phyloP scores from a whole-genome alignment of 2,113 vertebrate genomes.

The Xerus inauris region DNA sequence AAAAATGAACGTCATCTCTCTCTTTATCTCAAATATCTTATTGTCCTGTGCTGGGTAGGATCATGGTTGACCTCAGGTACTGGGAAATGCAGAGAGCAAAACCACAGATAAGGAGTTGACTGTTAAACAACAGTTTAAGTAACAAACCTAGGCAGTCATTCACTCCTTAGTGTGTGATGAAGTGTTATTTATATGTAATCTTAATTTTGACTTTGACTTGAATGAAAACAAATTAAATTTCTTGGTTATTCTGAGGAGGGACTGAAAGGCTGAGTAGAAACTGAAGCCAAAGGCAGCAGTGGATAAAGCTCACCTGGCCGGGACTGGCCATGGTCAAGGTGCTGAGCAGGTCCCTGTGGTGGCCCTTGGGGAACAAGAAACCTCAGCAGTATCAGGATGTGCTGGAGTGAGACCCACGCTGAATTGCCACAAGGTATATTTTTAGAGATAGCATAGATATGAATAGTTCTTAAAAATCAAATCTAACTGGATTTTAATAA shows the following conservation, averaged over 20 bases:
- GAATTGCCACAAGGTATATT: fast-evolving
- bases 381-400: too few relatives aligned
- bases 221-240: background rate
- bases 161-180: background rate
- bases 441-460: background rate
- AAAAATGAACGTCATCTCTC: background rate
- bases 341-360: fast-evolving
- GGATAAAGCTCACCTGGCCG: fast-evolving
- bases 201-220: background rate
- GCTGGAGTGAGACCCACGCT: fast-evolving
- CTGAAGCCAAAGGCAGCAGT: background rate
- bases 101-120: too few relatives aligned
- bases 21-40: background rate
- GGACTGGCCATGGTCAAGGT: too few relatives aligned
- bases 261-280: background rate
- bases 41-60: background rate
- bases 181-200: background rate
- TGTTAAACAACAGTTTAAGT: background rate
- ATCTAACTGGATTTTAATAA: background rate
- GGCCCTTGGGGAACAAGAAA: background rate
- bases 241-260: background rate
- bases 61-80: background rate
- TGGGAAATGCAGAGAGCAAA: background rate
- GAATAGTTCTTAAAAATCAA: background rate
- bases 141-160: background rate